These are phyloP conservation scores for Nasonia vitripennis DNA, from an alignment of 1,140 invertebrate species.

Conservation along the genomic window DNA sequence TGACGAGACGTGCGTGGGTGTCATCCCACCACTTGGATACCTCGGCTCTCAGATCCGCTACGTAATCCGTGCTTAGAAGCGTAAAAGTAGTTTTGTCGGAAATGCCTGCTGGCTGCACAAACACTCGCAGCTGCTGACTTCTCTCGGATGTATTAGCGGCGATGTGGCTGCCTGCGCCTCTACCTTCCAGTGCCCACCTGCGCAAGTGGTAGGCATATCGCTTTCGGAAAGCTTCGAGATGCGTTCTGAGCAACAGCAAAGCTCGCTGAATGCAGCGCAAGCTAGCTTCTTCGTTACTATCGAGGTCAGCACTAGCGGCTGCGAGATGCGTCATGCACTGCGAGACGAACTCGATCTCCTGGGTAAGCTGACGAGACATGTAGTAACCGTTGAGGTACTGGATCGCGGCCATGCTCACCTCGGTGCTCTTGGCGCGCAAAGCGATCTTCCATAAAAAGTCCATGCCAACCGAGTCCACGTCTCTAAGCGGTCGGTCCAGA, in stretches of 20 bases:
- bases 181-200: constrained; percentile 88
- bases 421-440: constrained; percentile 89
- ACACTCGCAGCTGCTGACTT: constrained; percentile 81
- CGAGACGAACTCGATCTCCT: constrained; percentile 93
- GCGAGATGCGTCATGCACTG: constrained; percentile 93
- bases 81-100: constrained; percentile 86
- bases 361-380: constrained; percentile 91
- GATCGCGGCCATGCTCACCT: constrained; percentile 95
- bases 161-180: constrained; percentile 84
- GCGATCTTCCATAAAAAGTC: constrained; percentile 96
- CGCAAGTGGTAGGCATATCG: constrained; percentile 91
- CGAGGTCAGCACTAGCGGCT: constrained; percentile 84
- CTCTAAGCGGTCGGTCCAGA: constrained; percentile 73
- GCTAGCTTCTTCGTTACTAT: constrained; percentile 84
- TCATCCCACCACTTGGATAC: constrained; percentile 94
- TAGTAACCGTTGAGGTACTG: constrained; percentile 95
- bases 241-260: constrained; percentile 89
- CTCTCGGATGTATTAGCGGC: constrained; percentile 78
- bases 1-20: constrained; percentile 62
- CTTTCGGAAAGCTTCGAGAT: constrained; percentile 92
- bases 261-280: constrained; percentile 93
- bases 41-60: constrained; percentile 93
- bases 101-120: constrained; percentile 90
- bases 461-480: constrained; percentile 83
- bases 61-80: constrained; percentile 87